Evolutionary conservation across 2,888 invertebrate species (phyloP), one percentile per base, ranked within the genome.

Genomic region (Sphaeridia pumilis): DNA sequence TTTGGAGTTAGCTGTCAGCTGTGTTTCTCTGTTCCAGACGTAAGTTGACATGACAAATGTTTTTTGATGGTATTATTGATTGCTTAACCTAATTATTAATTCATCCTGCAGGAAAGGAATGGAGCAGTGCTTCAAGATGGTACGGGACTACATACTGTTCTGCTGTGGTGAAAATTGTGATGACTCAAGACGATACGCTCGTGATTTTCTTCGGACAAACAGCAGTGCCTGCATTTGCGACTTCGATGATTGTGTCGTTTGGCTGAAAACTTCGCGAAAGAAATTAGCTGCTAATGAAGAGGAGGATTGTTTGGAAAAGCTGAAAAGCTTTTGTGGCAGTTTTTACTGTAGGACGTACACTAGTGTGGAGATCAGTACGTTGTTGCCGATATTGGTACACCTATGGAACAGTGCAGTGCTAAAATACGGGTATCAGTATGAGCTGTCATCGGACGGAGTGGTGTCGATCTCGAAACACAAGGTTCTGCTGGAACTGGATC

Each of bases 171-270:
- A 52, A 26, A 7, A 20, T 21, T 22, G 4, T 22, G 26, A n/a
- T 35, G 3, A 49, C 22, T 10, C 14, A 10, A 10, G 14, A 10
- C 14, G 7, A 31, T 7, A 31, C 7, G 14, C 31, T 31, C 10
- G 14, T 10, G 14, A 31, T 14, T 31, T 31, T 31, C 31, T 38
- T 5, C 20, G 17, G 12, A 20, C 17, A 7, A 38, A 38, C 38
- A 38, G 17, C 4, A 38, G 38, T n/a, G n/a, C n/a, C n/a, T 14
- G 38, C 12, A 17, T 31, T 47, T 49, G 49, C 43, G 49, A 49
- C 21, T 42, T 38, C n/a, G 46, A 43, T n/a, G 4, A 24, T 10
- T n/a, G 31, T 12, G 25, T 52, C 4, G 5, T 26, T 2, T 31
- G 21, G 22, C 22, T 52, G 5, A 47, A 42, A 35, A 31, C 10